These are phyloP conservation scores for Ceuthmochares aereus DNA, from an alignment of 2,113 vertebrate genomes.

Conservation along the genomic window DNA sequence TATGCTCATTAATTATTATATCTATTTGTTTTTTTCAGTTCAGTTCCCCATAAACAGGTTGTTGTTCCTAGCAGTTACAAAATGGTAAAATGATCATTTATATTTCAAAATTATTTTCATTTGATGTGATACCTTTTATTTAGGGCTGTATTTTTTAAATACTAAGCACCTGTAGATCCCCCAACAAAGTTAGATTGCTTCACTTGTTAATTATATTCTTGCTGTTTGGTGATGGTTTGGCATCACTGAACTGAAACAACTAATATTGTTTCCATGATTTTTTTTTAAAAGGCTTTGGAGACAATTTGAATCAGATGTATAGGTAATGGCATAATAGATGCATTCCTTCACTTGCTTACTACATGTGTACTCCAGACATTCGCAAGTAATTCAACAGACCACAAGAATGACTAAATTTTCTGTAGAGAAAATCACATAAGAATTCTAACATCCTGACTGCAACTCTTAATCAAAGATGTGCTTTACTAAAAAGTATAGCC, in stretches of 20 bases:
- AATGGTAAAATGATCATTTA: conserved; percentile 42
- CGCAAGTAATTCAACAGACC: not conserved
- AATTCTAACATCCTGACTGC: conserved; percentile 1
- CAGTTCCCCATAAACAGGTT: conserved; percentile 32
- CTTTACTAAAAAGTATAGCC: not conserved
- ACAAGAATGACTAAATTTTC: not conserved
- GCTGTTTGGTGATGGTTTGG: conserved; percentile 1
- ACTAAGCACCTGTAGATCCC: not conserved
- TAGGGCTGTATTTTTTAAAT: conserved; percentile 29
- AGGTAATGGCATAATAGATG: conserved; percentile 5
- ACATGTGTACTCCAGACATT: not conserved
- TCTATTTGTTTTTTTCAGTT: conserved; percentile 65
- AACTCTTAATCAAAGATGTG: not conserved
- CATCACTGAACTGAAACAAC: conserved; percentile 29
- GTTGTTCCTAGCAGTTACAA: conserved; percentile 52
- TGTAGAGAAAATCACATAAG: not conserved
- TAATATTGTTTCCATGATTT: not conserved
- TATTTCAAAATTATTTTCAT: conserved; percentile 42
- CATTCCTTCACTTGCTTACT: conserved; percentile 31
- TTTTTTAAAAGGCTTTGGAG: not conserved
- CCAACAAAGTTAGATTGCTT: not conserved
- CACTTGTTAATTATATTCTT: not conserved
- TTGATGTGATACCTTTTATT: conserved; percentile 19
- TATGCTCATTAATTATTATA: conserved; percentile 79
- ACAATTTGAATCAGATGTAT: not conserved